Evolutionary conservation across 2,888 invertebrate genomes (phyloP), one percentile per base, ranked within the genome.

Genomic region (Pemphredon lugubris): DNA sequence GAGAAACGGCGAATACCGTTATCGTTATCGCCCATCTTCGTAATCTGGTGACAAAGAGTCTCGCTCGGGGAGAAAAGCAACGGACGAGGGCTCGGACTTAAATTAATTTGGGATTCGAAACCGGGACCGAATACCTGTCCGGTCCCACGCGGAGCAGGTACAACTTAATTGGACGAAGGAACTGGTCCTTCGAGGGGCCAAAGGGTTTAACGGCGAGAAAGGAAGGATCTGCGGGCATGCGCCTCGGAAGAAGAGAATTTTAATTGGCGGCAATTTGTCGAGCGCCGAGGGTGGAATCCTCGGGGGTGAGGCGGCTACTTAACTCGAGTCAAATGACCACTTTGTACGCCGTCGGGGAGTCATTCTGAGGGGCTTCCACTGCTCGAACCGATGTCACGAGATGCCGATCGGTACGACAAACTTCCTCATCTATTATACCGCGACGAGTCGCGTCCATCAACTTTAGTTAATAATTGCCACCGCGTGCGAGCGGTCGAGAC

Each of bases 81-180:
- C 53, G 55, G 51, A 26, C n/a, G 50, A 51, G 59, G 50, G 47
- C 20, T 39, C 34, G 14, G 73, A 57, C 7, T 63, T 58, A 73
- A 73, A 73, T 73, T 67, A 73, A 73, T 73, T 73, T 73, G 73
- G 73, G 61, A 73, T 63, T 59, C 58, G 58, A 37, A 54, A 50
- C 59, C 39, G 60, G 50, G 57, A 44, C 65, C 30, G 30, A 39
- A 40, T 53, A 53, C 53, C 73, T 73, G 73, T 72, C 60, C 59
- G 57, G 65, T 65, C 50, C 34, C 59, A 45, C 58, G 39, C 75
- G 73, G 75, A 65, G 75, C 75, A 77, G 59, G 76, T 86, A 88
- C 88, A 86, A 88, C 86, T 89, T 89, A 89, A 89, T 89, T 89
- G 88, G 87, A 77, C 74, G 77, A 82, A 42, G 72, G 34, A 85